These are phyloP conservation scores for Synchiropus splendidus DNA, from an alignment of 2,113 vertebrate species.

Conservation along the genomic window DNA sequence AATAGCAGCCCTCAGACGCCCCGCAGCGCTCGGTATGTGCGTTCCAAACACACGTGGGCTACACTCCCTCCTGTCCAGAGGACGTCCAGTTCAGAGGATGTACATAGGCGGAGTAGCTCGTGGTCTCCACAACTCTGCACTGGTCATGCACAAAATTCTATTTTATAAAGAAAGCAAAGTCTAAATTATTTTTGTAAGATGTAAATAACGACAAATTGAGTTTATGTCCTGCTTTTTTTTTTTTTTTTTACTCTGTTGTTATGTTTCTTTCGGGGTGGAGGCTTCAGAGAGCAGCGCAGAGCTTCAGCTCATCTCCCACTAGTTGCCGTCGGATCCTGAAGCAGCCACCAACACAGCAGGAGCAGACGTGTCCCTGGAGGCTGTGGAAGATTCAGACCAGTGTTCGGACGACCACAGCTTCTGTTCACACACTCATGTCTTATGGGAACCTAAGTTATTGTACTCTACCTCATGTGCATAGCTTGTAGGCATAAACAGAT, in stretches of 20 bases:
- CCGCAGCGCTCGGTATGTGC: constrained; percentile 48
- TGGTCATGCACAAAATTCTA: constrained; percentile 63
- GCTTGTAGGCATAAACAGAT: constrained; percentile 95
- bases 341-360: too few species aligned
- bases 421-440: constrained; percentile 66
- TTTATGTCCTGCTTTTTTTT: constrained; percentile 66
- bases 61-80: constrained; percentile 29
- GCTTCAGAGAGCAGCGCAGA: constrained; percentile 45
- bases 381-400: too few species aligned
- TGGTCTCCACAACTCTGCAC: too few species aligned
- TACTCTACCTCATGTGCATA: constrained; percentile 99
- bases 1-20: constrained; percentile 63
- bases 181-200: constrained; percentile 76
- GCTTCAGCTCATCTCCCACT: too few species aligned
- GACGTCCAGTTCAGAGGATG: constrained; percentile 41
- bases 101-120: too few species aligned
- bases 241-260: constrained; percentile 57
- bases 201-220: constrained; percentile 70
- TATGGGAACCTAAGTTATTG: constrained; percentile 89
- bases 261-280: constrained; percentile 54
- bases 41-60: constrained; percentile 20
- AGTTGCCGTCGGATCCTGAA: too few species aligned
- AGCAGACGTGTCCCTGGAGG: too few species aligned
- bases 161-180: constrained; percentile 65
- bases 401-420: too few species aligned